Conservation (phyloP, 2,888 invertebrate species). For the Bibio marci region DNA sequence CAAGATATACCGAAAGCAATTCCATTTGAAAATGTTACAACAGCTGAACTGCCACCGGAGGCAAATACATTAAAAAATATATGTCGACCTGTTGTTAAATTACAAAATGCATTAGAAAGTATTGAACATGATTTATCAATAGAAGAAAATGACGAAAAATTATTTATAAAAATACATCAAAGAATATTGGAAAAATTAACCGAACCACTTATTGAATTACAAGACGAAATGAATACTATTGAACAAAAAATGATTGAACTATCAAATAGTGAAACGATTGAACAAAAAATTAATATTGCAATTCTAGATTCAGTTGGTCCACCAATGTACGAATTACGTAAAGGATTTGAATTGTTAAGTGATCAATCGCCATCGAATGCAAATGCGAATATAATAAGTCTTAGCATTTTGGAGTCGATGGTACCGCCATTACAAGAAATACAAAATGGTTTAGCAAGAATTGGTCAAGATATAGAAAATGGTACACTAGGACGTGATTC, state of each 20-base stretch:
- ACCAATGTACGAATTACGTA: constrained; percentile 43
- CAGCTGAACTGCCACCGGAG: constrained; percentile 22
- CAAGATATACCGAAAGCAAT: constrained; percentile 16
- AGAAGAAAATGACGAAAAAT: constrained; percentile 24
- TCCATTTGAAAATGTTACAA: constrained; percentile 19
- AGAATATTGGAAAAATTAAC: constrained; percentile 20
- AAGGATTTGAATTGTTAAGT: constrained; percentile 35
- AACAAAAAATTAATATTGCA: constrained; percentile 35
- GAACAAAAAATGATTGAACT: constrained; percentile 14
- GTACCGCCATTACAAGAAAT: constrained; percentile 41
- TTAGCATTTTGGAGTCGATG: constrained; percentile 29
- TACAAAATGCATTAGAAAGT: constrained; percentile 29
- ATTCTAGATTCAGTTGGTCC: constrained; percentile 45
- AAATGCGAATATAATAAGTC: constrained; percentile 26
- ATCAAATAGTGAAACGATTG: constrained; percentile 20
- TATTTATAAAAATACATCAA: constrained; percentile 23
- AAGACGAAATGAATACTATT: constrained; percentile 6
- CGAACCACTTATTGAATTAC: constrained; percentile 8
- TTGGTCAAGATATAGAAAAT: constrained; percentile 30
- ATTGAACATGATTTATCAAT: constrained; percentile 24
- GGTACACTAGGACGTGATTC: constrained; percentile 22
- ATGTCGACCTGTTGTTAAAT: constrained; percentile 28
- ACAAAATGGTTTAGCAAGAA: constrained; percentile 32
- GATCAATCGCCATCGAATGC: constrained; percentile 20
- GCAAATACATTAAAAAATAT: constrained; percentile 23